Base-by-base conservation (phyloP, 35 echinoderm and acorn worm genomes). In the Stichopus chloronotus region DNA sequence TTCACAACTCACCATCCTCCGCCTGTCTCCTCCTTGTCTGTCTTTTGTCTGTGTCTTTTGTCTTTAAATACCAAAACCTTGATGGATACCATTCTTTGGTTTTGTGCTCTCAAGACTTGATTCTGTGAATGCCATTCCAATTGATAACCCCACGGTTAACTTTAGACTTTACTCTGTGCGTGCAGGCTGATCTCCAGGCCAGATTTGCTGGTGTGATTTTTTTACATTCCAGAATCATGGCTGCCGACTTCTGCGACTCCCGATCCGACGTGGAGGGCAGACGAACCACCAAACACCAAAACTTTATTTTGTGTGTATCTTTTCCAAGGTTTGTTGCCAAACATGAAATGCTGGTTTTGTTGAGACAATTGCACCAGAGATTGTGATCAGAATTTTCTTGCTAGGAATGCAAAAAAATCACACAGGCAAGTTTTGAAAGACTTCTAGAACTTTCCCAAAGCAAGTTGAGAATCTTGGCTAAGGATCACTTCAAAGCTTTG, bases 71-170 rank as follows among this genome's bases (percentile, higher is more conserved):
- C 69, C 61, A 16, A 74, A 74, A 14, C 19, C 55, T 85, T 85
- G 82, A 85, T 85, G 82, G 82, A 85, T 85, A 85, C 82, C 82
- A 58, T 22, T 85, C 82, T 85, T 85, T 85, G 82, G 56, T 55
- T 43, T 43, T 43, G 30, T 43, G 30, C 30, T 43, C 24, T 19
- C 55, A 58, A 55, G 57, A 56, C 82, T 58, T 85, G 53, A 58
- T 43, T 58, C 82, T 83, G 80, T 83, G 56, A 83, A 55, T 53
- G 80, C 80, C 57, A 24, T 85, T 59, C 82, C 82, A 85, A 7
- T 21, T 85, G 82, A 56, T 58, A 85, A 85, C 8, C 55, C 30
- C 82, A 58, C 58, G 82, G 82, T 58, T 59, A 58, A 56, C 43
- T 56, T 83, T 82, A 43, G 43, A 83, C 80, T 56, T 83, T 56